phyloP scores from a whole-genome alignment of 2,113 vertebrate species.

The Melanotaenia duboulayi region DNA sequence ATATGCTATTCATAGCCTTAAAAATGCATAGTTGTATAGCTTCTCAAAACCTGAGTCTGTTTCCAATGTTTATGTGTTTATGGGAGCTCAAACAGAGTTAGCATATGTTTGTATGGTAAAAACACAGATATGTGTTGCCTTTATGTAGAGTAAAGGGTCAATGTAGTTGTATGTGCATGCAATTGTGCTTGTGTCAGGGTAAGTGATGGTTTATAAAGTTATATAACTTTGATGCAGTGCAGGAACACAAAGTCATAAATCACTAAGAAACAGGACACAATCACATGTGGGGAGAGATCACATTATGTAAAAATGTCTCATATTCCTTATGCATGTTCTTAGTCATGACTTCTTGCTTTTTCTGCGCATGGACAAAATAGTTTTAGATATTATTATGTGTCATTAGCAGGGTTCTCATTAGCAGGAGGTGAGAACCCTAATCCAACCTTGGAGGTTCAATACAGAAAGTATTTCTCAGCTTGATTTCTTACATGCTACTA shows the following conservation, averaged over 20 bases:
- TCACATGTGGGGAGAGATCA: conserved; percentile 2
- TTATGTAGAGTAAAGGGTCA: not conserved
- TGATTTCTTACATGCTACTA: no score
- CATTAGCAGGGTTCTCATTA: no score
- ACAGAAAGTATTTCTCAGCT: no score
- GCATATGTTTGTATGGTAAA: conserved; percentile 15
- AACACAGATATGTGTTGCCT: conserved; percentile 19
- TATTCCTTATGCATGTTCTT: no score
- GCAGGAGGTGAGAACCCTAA: no score
- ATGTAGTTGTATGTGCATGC: not conserved
- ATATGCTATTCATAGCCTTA: conserved; percentile 5
- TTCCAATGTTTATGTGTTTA: conserved; percentile 40
- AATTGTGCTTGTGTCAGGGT: conserved; percentile 3
- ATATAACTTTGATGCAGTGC: conserved; percentile 42
- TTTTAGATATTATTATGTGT: no score
- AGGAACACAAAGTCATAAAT: conserved; percentile 45
- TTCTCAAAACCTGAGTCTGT: not conserved
- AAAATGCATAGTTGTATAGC: not conserved
- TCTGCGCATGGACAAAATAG: no score
- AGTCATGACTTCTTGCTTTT: no score
- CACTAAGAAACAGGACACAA: conserved; percentile 3
- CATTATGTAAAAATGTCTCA: no score
- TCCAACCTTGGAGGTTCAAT: no score
- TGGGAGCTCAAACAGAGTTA: conserved; percentile 5
- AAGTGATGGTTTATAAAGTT: conserved; percentile 35